Conservation (phyloP, 2,888 invertebrate species). For the Octonoba sinensis region DNA sequence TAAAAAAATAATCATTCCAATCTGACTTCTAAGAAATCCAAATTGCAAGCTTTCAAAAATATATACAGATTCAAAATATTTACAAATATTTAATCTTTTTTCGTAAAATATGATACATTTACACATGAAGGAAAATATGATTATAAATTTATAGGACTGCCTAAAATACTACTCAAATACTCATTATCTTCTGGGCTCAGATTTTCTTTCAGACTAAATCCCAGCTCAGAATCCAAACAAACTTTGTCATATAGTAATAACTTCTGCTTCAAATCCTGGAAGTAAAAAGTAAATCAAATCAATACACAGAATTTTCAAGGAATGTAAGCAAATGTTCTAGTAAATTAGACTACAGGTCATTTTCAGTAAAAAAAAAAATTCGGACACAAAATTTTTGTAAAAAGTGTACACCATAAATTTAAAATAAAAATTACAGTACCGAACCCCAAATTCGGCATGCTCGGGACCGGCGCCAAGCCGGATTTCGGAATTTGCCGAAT, state of each 20-base stretch:
- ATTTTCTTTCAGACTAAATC: constrained; percentile 24
- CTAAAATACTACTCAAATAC: constrained; percentile 17
- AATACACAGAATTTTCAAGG: not conserved
- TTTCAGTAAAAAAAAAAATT: too few species aligned
- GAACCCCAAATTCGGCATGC: too few species aligned
- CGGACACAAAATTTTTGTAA: too few species aligned
- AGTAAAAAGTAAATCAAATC: not conserved
- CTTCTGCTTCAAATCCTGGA: constrained; percentile 12
- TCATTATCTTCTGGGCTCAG: not conserved
- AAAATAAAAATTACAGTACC: too few species aligned
- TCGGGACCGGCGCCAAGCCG: too few species aligned
- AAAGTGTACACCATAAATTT: too few species aligned
- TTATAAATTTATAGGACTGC: constrained; percentile 22
- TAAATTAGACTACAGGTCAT: too few species aligned
- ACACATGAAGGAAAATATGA: not conserved
- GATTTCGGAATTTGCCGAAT: too few species aligned
- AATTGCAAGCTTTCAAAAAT: not conserved
- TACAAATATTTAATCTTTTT: not conserved
- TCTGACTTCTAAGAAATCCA: too few species aligned
- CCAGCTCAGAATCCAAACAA: constrained; percentile 9
- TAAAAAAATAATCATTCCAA: too few species aligned
- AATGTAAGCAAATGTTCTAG: not conserved
- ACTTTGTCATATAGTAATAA: constrained; percentile 32
- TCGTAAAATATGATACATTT: too few species aligned
- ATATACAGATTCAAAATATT: constrained; percentile 8